Evolutionary conservation across 2,888 invertebrate genomes (phyloP), one percentile per base, ranked within the genome.

Genomic region (Pristionchus arcanus): DNA sequence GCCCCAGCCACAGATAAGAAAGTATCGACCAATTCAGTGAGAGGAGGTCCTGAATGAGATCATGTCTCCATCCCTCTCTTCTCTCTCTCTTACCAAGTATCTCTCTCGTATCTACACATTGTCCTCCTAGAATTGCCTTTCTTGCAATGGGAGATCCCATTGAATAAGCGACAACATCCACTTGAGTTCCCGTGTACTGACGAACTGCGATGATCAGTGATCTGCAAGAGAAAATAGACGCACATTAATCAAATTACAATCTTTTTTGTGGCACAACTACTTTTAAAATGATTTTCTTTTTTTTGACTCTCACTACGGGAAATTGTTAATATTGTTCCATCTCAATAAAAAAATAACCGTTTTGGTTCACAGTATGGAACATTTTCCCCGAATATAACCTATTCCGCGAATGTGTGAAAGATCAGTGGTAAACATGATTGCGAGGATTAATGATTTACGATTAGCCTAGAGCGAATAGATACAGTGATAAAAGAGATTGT

Each of bases 71-170:
- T n/a, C 31, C 34, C 34, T 21, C 34, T 13, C 5, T 11, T 0
- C 0, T 49, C 0, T n/a, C 13, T 84, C 13, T 28, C 66, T 86
- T 42, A 91, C 94, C 94, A 21, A 94, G 87, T 63, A 94, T 93
- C 90, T 94, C 93, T 55, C 93, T 85, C 3, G 93, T 93, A 77
- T 93, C 93, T 0, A 93, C 93, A 90, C 93, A 94, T 42, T 93
- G 92, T 55, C 94, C 94, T 77, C 94, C 94, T 31, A 94, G 90
- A 90, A 94, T 94, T 7, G 93, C 93, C 83, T 93, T 93, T 34
- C 95, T 89, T 0, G 94, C 94, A n/a, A 95, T 66, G 16, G 95
- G 94, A 15, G 93, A 91, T n/a, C 95, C 95, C 95, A 95, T 95
- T 0, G 94, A 94, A 90, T 95, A 95, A 0, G 94, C 95, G 31